Evolutionary conservation across 2,797 vertebrate species (phyloP), one percentile per base, ranked within the genome.

Genomic region (Alouatta caraya): DNA sequence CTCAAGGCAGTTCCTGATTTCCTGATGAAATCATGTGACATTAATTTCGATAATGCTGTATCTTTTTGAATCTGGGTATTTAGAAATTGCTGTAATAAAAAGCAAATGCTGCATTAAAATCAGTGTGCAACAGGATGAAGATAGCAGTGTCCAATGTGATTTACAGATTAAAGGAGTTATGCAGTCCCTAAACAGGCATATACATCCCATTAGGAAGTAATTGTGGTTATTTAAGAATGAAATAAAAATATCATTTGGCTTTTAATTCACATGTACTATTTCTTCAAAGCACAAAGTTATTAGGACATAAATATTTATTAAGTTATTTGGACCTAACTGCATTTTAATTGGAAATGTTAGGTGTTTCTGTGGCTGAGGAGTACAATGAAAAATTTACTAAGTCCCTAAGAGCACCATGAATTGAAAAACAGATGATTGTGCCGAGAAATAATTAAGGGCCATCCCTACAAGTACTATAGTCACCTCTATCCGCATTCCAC

Each of bases 171-270:
- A 80, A 78, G 83, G 70, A 85, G 37, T 84, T 46, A 64, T 12
- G 0, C 12, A 13, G 14, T 42, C 39, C 3, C 73, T 72, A 50
- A 79, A 92, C 3, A 48, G 37, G 17, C 26, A 30, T 8, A 76
- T 2, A 46, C 14, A 64, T 13, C 22, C 55, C 50, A 28, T 70
- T 42, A 72, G 52, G 73, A 88, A 81, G 37, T 81, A 55, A 93
- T 14, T 82, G 17, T 59, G 37, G 9, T 39, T 90, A 72, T 88
- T 88, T 88, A 70, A 96, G 26, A 91, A 79, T 75, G 28, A 86
- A 88, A 72, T 84, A 37, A 83, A 94, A 93, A 73, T 96, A 44
- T 52, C 8, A 92, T 87, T 94, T 95, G 76, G 8, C 44, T 89
- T 89, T 76, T 76, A 90, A 92, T 64, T 87, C 33, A 76, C 15